Percentiles rank a stretch among this genome's conserved stretches.
Evolutionary conservation across 1,140 invertebrate species (phyloP).

Genomic region (Pseudomyrmex pallidus): DNA sequence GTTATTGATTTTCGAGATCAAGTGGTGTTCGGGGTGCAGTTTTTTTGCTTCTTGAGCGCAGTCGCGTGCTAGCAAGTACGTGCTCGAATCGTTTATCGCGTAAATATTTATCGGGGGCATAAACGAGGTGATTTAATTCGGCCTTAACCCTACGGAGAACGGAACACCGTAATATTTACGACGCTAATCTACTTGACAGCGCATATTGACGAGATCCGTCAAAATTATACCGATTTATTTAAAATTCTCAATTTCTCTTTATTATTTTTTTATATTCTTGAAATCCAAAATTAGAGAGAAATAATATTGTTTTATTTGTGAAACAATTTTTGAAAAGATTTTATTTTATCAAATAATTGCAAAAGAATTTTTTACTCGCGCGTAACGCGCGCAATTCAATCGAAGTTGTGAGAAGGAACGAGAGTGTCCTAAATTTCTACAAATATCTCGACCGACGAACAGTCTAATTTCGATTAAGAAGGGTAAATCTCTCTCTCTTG

Average conservation of each 20-base stretch:
- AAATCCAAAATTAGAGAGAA: too few species aligned
- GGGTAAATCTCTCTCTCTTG: slow-evolving; percentile 60
- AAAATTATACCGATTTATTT: slow-evolving; percentile 7
- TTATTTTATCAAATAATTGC: too few species aligned
- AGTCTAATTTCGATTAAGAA: slow-evolving; percentile 46
- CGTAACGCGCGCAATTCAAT: too few species aligned
- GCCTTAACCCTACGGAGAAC: slow-evolving; percentile 49
- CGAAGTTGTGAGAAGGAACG: too few species aligned
- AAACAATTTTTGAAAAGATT: too few species aligned
- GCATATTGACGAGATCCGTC: too few species aligned
- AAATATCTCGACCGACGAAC: slow-evolving; percentile 18
- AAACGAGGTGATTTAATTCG: slow-evolving; percentile 74
- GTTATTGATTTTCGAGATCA: neutral
- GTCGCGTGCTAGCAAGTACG: slow-evolving; percentile 69
- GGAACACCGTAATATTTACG: slow-evolving; percentile 51
- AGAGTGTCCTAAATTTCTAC: neutral
- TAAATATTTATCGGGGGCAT: slow-evolving; percentile 78
- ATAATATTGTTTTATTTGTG: too few species aligned
- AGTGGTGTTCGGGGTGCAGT: neutral
- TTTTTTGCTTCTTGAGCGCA: slow-evolving; percentile 54
- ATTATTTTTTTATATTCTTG: too few species aligned
- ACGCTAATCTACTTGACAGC: neutral
- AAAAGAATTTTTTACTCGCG: too few species aligned
- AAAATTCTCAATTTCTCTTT: too few species aligned
- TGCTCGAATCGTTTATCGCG: slow-evolving; percentile 76